Percentiles rank a stretch among this genome's conserved stretches.
Conservation (phyloP, 2,113 vertebrate genomes). For the Hippocampus mohnikei region DNA sequence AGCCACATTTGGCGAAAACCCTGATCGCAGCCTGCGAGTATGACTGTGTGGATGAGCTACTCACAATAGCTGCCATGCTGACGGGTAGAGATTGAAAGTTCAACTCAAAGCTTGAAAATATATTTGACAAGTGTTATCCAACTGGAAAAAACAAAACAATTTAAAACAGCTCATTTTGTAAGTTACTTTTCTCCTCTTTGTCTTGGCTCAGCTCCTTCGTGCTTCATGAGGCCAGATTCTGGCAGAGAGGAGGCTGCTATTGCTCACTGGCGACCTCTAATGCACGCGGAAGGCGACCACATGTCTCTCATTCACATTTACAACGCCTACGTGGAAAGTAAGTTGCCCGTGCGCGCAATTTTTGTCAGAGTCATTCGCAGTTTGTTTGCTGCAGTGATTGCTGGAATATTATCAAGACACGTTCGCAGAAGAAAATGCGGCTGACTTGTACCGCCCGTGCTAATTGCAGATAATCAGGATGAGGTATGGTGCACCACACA, state of each 20-base stretch:
- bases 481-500: conserved; percentile 86
- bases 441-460: not conserved
- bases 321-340: conserved; percentile 82
- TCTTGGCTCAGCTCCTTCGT: conserved; percentile 71
- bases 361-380: not conserved
- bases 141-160: not conserved
- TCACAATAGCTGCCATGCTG: conserved; percentile 89
- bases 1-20: conserved; percentile 84
- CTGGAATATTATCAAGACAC: not conserved
- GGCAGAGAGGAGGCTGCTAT: conserved; percentile 64
- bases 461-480: conserved; percentile 74
- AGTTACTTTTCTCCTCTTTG: not conserved
- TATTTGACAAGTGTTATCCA: not conserved
- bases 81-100: conserved; percentile 71
- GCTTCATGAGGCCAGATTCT: conserved; percentile 76
- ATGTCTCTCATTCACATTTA: conserved; percentile 86
- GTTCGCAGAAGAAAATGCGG: not conserved
- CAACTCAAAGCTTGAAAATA: not conserved
- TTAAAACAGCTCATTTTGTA: not conserved
- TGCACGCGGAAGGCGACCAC: conserved; percentile 89
- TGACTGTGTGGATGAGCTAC: conserved; percentile 88
- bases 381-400: not conserved
- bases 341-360: conserved; percentile 36
- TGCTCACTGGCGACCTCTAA: conserved; percentile 72
- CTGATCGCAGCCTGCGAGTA: conserved; percentile 89